Conservation (phyloP, 1,140 invertebrate species). For the Drosophila lacteicornis region DNA sequence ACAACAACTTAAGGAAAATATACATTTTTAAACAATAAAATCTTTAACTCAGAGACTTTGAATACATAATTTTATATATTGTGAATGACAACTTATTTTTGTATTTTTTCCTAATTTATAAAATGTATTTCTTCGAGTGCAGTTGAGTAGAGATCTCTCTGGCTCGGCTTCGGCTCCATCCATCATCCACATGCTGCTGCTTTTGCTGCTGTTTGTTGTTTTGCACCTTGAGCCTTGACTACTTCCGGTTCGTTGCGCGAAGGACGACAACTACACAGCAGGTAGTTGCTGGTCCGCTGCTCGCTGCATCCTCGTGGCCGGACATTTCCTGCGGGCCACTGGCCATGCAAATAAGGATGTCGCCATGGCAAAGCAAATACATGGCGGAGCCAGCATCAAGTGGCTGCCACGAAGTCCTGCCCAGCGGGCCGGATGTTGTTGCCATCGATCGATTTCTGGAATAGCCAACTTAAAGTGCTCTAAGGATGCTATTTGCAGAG, state of each 20-base stretch:
- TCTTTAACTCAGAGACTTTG: not conserved
- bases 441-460: conserved; percentile 51
- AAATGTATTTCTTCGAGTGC: not conserved
- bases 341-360: conserved; percentile 76
- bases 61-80: not conserved
- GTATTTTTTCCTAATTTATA: not conserved
- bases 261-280: conserved; percentile 70
- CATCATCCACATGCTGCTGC: conserved; percentile 71
- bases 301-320: conserved; percentile 39
- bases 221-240: conserved; percentile 81
- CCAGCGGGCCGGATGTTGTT: conserved; percentile 57
- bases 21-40: too few species aligned
- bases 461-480: conserved; percentile 25
- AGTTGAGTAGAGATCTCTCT: conserved; percentile 4
- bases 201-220: conserved; percentile 46
- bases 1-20: too few species aligned
- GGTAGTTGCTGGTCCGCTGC: conserved; percentile 55
- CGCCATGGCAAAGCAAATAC: conserved; percentile 45
- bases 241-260: conserved; percentile 77
- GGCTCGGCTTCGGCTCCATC: conserved; percentile 18
- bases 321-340: conserved; percentile 72
- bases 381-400: conserved; percentile 57
- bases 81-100: too few species aligned
- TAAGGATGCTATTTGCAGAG: conserved; percentile 2
- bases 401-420: conserved; percentile 20